Percentiles rank a stretch among this genome's conserved stretches.
phyloP scores from a whole-genome alignment of 2,888 invertebrate species.

The Campoplex capitator region DNA sequence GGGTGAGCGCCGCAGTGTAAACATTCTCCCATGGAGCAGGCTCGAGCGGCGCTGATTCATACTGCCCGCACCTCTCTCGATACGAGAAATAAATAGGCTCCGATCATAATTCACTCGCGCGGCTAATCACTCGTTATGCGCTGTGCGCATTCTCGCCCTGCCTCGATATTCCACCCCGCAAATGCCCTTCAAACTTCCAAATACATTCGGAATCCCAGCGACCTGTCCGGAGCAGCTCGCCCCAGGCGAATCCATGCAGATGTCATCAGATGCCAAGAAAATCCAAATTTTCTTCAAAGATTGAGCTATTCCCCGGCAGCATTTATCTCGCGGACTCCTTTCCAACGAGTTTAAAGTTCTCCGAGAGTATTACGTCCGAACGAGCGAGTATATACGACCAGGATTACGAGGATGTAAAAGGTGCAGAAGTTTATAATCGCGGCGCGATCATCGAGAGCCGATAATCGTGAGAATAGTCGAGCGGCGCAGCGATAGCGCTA shows the following conservation, averaged over 20 bases:
- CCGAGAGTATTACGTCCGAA: constrained; percentile 48
- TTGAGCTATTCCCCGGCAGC: neutral
- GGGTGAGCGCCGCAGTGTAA: constrained; percentile 42
- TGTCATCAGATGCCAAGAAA: too few species aligned
- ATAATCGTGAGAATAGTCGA: constrained; percentile 67
- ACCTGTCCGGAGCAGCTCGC: too few species aligned
- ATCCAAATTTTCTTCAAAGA: neutral
- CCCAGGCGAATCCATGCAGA: too few species aligned
- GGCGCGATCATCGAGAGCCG: constrained; percentile 41
- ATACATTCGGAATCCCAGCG: too few species aligned
- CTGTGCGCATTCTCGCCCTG: constrained; percentile 10
- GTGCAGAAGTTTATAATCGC: constrained; percentile 36
- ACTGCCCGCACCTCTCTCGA: constrained; percentile 5
- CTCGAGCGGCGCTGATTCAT: constrained; percentile 44
- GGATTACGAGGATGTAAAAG: constrained; percentile 20
- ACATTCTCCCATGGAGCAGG: constrained; percentile 55
- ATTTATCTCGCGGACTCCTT: neutral
- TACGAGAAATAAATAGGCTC: constrained; percentile 29
- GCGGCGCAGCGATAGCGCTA: constrained; percentile 44
- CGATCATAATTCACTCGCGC: constrained; percentile 46
- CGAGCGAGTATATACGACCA: neutral
- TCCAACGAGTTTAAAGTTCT: neutral
- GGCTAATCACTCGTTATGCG: constrained; percentile 30
- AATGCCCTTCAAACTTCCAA: neutral
- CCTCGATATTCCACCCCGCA: neutral